Conservation (phyloP, 1,140 invertebrate genomes). For the Diabrotica virgifera region DNA sequence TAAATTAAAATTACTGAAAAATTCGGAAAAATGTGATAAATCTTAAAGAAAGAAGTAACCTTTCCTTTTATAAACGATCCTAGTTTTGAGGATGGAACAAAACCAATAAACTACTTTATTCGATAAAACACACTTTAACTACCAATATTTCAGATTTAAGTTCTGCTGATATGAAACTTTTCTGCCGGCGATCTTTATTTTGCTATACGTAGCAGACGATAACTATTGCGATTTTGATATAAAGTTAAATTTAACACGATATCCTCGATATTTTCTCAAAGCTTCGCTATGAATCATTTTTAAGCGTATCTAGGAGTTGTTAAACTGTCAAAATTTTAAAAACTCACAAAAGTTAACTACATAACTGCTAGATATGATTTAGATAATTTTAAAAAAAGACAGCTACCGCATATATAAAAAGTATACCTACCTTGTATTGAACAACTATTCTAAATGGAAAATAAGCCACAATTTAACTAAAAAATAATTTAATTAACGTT, state of each 20-base stretch:
- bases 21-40: too few species aligned
- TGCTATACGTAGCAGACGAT: slow-evolving; percentile 19
- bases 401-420: too few species aligned
- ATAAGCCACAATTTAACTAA: too few species aligned
- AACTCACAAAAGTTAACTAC: too few species aligned
- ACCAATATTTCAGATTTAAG: slow-evolving; percentile 31
- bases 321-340: background rate
- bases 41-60: background rate
- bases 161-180: slow-evolving; percentile 33
- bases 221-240: slow-evolving; percentile 13
- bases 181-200: slow-evolving; percentile 18
- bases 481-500: too few species aligned
- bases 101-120: slow-evolving; percentile 28
- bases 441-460: too few species aligned
- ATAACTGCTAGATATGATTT: too few species aligned
- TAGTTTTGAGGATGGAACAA: slow-evolving; percentile 7
- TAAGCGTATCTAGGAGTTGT: background rate
- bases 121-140: slow-evolving; percentile 29
- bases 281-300: background rate
- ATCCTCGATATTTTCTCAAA: slow-evolving; percentile 8
- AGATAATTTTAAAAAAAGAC: too few species aligned
- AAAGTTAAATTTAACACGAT: slow-evolving; percentile 15
- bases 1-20: too few species aligned
- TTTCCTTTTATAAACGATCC: background rate
- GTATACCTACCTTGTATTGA: too few species aligned